Conservation (phyloP, 1,140 invertebrate species). For the Yoshiicerus persimilis region DNA sequence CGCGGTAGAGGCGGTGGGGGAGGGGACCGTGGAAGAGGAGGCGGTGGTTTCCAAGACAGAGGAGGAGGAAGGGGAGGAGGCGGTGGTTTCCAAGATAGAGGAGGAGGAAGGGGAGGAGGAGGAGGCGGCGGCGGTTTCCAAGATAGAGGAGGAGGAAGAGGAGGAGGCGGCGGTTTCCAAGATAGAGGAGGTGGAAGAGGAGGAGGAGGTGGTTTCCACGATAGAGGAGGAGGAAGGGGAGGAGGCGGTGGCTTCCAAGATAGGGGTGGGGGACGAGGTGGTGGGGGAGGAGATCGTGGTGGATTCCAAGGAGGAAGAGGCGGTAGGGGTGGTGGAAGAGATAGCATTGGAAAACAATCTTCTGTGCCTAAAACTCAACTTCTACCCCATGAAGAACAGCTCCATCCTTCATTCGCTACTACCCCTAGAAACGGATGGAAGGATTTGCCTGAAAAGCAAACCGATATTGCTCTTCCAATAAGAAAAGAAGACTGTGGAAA, state of each 20-base stretch:
- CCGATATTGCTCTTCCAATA: neutral
- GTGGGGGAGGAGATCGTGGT: slow-evolving; percentile 4
- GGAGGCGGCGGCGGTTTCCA: slow-evolving; percentile 1
- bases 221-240: neutral
- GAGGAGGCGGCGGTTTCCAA: neutral
- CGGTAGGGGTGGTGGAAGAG: neutral
- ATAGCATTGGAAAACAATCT: neutral
- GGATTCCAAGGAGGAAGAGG: neutral
- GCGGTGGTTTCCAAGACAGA: neutral
- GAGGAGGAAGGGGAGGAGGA: neutral
- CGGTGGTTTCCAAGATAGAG: neutral
- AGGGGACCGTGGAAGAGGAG: neutral
- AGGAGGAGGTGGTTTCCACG: neutral
- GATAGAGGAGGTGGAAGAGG: neutral
- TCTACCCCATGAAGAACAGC: neutral
- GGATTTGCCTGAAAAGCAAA: neutral
- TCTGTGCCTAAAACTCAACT: no score
- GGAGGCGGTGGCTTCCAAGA: neutral
- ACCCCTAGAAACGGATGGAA: neutral
- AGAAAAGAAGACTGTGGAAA: neutral
- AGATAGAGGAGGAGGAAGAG: neutral
- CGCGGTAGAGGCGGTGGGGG: neutral
- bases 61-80: neutral
- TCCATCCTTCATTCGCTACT: neutral
- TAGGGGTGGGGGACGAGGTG: neutral